Evolutionary conservation across 2,888 invertebrate genomes (phyloP), one percentile per base, ranked within the genome.

Genomic region (Sabellastarte sp.): DNA sequence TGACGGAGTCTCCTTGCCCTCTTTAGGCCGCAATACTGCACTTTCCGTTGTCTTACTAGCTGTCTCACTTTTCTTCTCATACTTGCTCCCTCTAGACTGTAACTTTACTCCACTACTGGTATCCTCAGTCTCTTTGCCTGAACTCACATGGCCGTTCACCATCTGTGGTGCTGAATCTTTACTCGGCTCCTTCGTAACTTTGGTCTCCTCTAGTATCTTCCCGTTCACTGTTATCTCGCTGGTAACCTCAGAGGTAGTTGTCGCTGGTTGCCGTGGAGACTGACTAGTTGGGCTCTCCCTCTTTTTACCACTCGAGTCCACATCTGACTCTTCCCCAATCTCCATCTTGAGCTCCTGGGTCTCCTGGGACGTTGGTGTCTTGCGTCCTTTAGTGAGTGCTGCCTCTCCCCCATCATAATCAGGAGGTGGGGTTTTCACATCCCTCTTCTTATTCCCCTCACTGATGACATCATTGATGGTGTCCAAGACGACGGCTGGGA

Each of bases 401-500:
- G 24, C 51, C 29, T 61, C 55, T 29, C 50, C 52, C 51, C 10
- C 41, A 20, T 41, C 41, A 41, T 41, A 41, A 41, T 41, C 41
- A 10, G 41, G 41, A 20, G 41, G 10, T 10, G 41, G 41, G 20
- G 20, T 20, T 15, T 41, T 20, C 41, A 41, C 41, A 20, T 41
- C 41, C 74, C 72, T 29, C 66, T 41, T 20, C 41, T 15, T 20
- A 20, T 41, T 20, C 74, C 72, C 29, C 66, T 68, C 5, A 20
- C 77, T 73, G 15, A 70, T 66, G 59, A 80, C 72, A 30, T 80
- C 79, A 30, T 79, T 74, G 57, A 82, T 77, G 1, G 79, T 76
- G 56, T 78, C 80, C n/a, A 79, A 72, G 10, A 82, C 82, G 29
- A 82, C 80, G 32, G 71, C 76, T 15, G 82, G 78, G 28, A 82